Percentiles rank a stretch among this genome's conserved stretches.
These are phyloP conservation scores for Wasmannia auropunctata DNA, from an alignment of 1,140 invertebrate genomes.

Conservation along the genomic window DNA sequence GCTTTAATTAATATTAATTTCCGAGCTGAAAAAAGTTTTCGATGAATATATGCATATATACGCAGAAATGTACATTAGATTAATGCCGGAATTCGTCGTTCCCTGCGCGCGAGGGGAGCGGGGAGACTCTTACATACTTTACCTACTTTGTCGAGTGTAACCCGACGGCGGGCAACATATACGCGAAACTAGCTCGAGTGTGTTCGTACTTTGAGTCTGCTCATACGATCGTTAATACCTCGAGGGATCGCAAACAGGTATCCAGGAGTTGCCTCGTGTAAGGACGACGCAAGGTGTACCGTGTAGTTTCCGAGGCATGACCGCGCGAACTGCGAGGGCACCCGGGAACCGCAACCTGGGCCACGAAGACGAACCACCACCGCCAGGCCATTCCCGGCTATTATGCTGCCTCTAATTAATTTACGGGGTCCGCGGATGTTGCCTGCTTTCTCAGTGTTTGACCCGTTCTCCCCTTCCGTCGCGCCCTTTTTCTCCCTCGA, in stretches of 20 bases:
- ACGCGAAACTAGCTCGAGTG: constrained; percentile 10
- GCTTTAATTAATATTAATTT: constrained; percentile 2
- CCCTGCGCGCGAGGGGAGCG: neutral
- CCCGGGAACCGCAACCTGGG: constrained; percentile 44
- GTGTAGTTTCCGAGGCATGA: constrained; percentile 64
- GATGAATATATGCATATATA: neutral
- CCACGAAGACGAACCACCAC: constrained; percentile 59
- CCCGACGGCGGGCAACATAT: constrained; percentile 26
- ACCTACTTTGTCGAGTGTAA: constrained; percentile 31
- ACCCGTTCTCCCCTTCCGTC: neutral
- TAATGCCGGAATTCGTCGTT: neutral
- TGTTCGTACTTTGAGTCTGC: constrained; percentile 55
- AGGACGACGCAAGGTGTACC: constrained; percentile 51
- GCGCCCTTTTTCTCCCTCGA: constrained; percentile 26
- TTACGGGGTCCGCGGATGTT: constrained; percentile 70
- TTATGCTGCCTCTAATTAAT: constrained; percentile 77
- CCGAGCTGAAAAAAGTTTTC: neutral
- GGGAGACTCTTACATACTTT: constrained; percentile 14
- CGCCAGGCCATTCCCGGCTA: constrained; percentile 56
- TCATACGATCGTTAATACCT: constrained; percentile 70
- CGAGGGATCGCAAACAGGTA: constrained; percentile 66
- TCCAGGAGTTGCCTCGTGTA: constrained; percentile 66
- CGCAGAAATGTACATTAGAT: neutral
- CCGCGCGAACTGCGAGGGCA: constrained; percentile 46
- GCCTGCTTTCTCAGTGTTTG: constrained; percentile 37